Evolutionary conservation across 2,888 invertebrate species (phyloP).

Genomic region (Agelastica alni): DNA sequence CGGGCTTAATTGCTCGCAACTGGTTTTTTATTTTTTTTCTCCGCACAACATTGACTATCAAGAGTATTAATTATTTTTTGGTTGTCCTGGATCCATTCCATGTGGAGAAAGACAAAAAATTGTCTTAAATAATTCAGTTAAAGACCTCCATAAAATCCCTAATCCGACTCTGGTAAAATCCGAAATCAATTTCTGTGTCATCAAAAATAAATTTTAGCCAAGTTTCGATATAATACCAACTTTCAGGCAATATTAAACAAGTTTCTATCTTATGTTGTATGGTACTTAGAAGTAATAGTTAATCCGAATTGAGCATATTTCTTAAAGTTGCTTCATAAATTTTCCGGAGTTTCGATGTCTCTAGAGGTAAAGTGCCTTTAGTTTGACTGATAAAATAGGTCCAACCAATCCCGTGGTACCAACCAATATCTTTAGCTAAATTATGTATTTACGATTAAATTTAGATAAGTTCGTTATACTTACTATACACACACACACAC

Average conservation of each 20-base stretch:
- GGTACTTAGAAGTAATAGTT: slow-evolving; percentile 13
- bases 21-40: too few relatives aligned
- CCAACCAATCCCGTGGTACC: not conserved
- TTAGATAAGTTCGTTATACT: too few relatives aligned
- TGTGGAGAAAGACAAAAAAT: too few relatives aligned
- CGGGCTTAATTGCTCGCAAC: too few relatives aligned
- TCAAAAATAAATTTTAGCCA: slow-evolving; percentile 25
- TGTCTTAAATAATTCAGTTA: too few relatives aligned
- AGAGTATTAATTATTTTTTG: too few relatives aligned
- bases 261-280: slow-evolving; percentile 25
- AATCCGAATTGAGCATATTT: slow-evolving; percentile 10
- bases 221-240: slow-evolving; percentile 22
- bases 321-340: slow-evolving; percentile 14
- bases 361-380: not conserved
- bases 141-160: not conserved
- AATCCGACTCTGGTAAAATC: slow-evolving; percentile 13
- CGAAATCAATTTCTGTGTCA: slow-evolving; percentile 26
- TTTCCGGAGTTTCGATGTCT: slow-evolving; percentile 3
- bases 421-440: too few relatives aligned
- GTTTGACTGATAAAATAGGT: not conserved
- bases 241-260: slow-evolving; percentile 25
- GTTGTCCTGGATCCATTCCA: too few relatives aligned
- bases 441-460: too few relatives aligned
- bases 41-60: too few relatives aligned
- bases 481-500: too few relatives aligned